Percentiles rank a stretch among this genome's conserved stretches.
Conservation (phyloP, 2,888 invertebrate species). For the Dichetophora obliterata region DNA sequence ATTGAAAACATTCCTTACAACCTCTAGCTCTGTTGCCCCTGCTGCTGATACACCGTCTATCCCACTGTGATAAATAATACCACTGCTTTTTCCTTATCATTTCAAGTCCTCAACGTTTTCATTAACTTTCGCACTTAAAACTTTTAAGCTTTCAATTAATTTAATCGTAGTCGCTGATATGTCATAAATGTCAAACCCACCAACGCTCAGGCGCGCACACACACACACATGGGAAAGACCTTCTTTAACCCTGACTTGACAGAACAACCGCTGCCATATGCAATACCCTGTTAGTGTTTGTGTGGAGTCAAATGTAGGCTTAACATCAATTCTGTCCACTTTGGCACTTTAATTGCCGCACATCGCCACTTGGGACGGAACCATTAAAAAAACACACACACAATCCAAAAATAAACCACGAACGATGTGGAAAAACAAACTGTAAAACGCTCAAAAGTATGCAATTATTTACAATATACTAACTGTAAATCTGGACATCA, state of each 20-base stretch:
- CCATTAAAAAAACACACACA: too few relatives aligned
- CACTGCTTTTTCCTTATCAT: not conserved
- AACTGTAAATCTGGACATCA: slow-evolving; percentile 30
- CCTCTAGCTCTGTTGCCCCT: not conserved
- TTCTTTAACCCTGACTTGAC: not conserved
- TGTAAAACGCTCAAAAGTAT: slow-evolving; percentile 44
- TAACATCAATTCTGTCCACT: slow-evolving; percentile 16
- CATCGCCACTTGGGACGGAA: slow-evolving; percentile 35
- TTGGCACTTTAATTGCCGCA: slow-evolving; percentile 43
- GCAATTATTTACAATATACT: slow-evolving; percentile 42
- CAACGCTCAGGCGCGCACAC: not conserved
- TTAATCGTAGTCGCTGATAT: slow-evolving; percentile 26
- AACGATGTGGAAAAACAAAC: slow-evolving; percentile 26
- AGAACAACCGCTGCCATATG: not conserved
- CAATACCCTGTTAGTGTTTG: not conserved
- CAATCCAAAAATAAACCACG: slow-evolving; percentile 6
- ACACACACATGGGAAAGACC: not conserved
- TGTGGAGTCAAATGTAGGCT: not conserved
- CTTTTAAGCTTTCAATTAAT: slow-evolving; percentile 34
- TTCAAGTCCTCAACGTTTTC: slow-evolving; percentile 1
- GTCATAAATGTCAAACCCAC: slow-evolving; percentile 3
- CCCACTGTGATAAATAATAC: not conserved
- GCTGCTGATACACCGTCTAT: not conserved
- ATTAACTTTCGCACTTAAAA: slow-evolving; percentile 24
- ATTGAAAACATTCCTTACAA: not conserved